phyloP scores from a whole-genome alignment of 2,888 invertebrate genomes.

The Nephrotoma flavescens region DNA sequence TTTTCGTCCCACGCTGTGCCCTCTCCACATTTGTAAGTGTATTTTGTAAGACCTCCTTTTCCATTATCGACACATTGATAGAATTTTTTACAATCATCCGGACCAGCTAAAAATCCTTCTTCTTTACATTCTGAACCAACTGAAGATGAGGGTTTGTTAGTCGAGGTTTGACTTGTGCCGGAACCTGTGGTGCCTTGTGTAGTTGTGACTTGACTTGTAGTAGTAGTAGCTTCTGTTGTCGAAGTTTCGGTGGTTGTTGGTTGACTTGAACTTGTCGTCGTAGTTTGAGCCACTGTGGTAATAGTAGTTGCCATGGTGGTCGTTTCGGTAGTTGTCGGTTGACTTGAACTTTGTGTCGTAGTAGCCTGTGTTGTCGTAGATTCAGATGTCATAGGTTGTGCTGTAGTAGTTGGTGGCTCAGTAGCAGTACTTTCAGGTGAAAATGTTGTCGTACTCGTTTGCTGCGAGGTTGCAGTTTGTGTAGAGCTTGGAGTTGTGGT shows the following conservation, averaged over 20 bases:
- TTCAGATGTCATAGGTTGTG: constrained; percentile 12
- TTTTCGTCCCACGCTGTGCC: constrained; percentile 44
- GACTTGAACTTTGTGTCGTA: constrained; percentile 9
- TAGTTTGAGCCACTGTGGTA: neutral
- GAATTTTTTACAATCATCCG: constrained; percentile 35
- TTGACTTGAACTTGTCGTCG: constrained; percentile 15
- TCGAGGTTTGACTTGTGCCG: constrained; percentile 13
- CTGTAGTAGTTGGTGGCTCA: constrained; percentile 9
- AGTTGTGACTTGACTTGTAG: constrained; percentile 11
- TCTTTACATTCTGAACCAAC: constrained; percentile 20
- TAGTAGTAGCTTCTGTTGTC: constrained; percentile 7
- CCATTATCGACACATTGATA: constrained; percentile 33
- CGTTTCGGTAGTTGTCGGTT: constrained; percentile 11
- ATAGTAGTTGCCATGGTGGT: neutral
- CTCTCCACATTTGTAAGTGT: constrained; percentile 38
- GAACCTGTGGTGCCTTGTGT: constrained; percentile 10
- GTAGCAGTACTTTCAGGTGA: neutral
- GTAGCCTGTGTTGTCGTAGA: constrained; percentile 6
- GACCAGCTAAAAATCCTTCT: constrained; percentile 25
- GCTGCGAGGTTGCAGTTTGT: constrained; percentile 5
- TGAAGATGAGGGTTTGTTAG: constrained; percentile 7
- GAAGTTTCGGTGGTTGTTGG: constrained; percentile 7
- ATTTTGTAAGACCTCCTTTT: constrained; percentile 30
- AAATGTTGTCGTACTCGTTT: constrained; percentile 8
- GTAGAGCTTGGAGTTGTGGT: constrained; percentile 10